These are phyloP conservation scores for Drosophila kohkoa DNA, from an alignment of 1,140 invertebrate genomes.

Conservation along the genomic window DNA sequence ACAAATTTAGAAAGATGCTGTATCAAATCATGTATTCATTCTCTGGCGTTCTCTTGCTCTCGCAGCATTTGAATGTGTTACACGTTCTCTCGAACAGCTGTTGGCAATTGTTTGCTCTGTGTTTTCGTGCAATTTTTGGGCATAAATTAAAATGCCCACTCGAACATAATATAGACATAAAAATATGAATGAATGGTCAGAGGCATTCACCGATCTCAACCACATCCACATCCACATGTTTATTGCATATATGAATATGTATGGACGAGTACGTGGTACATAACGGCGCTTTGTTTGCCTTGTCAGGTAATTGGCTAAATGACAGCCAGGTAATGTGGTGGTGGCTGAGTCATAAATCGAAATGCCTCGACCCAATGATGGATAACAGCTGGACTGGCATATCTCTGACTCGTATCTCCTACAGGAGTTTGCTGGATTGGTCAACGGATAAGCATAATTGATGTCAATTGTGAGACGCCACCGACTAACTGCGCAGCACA, in stretches of 20 bases:
- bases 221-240: constrained; percentile 11
- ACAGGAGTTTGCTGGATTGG: not conserved
- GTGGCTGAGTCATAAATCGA: constrained; percentile 53
- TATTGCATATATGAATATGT: constrained; percentile 10
- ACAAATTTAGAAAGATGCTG: constrained; percentile 15
- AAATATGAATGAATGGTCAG: constrained; percentile 70
- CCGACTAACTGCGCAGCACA: not conserved
- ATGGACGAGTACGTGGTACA: constrained; percentile 8
- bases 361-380: not conserved
- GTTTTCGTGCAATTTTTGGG: constrained; percentile 60
- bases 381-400: constrained; percentile 4
- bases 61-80: not conserved
- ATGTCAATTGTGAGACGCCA: not conserved
- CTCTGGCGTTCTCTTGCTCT: not conserved
- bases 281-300: constrained; percentile 56
- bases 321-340: constrained; percentile 59
- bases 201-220: constrained; percentile 53
- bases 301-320: constrained; percentile 70
- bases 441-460: constrained; percentile 3
- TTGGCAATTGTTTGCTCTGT: constrained; percentile 45
- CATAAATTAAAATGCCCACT: constrained; percentile 53
- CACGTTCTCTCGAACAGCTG: constrained; percentile 50
- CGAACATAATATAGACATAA: constrained; percentile 44
- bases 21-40: not conserved
- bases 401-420: not conserved